These are phyloP conservation scores for Chaunax sp. DNA, from an alignment of 2,797 vertebrate genomes.

Conservation along the genomic window DNA sequence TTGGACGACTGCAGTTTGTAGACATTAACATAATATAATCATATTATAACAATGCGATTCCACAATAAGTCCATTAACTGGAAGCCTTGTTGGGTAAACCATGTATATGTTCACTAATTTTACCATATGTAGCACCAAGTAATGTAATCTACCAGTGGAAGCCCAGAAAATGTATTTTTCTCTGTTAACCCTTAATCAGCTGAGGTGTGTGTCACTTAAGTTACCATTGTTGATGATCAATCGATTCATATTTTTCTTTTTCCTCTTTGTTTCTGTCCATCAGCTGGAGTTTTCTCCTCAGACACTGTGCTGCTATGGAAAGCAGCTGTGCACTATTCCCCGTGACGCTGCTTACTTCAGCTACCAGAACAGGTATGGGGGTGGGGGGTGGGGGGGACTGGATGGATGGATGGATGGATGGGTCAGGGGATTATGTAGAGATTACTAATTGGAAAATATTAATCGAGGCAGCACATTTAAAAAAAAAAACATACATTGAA, in stretches of 20 bases:
- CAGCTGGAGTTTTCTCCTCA: conserved; percentile 93
- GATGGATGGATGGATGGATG: neutral
- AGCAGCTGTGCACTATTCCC: conserved; percentile 98
- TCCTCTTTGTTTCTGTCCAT: conserved; percentile 36
- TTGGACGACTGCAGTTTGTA: neutral
- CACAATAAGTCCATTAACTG: neutral
- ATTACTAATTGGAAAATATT: neutral
- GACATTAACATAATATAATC: neutral
- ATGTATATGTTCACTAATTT: neutral
- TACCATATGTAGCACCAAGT: neutral
- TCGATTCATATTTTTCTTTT: neutral
- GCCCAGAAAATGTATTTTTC: neutral
- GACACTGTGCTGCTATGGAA: conserved; percentile 98
- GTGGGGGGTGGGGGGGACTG: neutral
- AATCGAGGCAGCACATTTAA: neutral
- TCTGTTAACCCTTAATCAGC: neutral
- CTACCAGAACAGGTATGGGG: conserved; percentile 97
- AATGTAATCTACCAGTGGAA: neutral
- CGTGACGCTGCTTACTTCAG: conserved; percentile 98
- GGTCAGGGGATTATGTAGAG: neutral
- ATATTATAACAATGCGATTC: neutral
- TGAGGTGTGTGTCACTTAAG: neutral
- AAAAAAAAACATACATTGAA: neutral
- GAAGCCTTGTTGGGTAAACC: neutral
- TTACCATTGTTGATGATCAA: neutral